Percentiles rank a stretch among this genome's conserved stretches.
These are phyloP conservation scores for Paragorgia papillata DNA, from an alignment of 92 coral and sea anemone species.

Conservation along the genomic window DNA sequence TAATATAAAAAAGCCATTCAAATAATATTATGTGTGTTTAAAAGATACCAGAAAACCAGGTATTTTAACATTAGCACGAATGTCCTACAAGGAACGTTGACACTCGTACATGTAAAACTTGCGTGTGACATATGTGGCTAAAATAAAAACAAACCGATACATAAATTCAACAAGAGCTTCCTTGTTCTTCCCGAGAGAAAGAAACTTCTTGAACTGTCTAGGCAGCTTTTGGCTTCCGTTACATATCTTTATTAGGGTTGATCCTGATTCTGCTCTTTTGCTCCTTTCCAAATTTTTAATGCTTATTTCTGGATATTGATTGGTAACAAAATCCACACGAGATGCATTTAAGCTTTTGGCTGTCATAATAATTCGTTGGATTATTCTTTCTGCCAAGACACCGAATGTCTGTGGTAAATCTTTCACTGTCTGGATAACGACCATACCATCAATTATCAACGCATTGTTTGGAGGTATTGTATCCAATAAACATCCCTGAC, in stretches of 20 bases:
- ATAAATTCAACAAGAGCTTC: conserved; percentile 46
- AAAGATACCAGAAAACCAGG: too few species aligned
- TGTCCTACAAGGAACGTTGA: too few species aligned
- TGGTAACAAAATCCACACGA: neutral
- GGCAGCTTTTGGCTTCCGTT: conserved; percentile 2
- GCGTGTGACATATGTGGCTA: too few species aligned
- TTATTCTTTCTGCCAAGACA: neutral
- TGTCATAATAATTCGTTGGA: neutral
- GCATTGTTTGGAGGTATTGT: too few species aligned
- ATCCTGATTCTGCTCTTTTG: conserved; percentile 30
- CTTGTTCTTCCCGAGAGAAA: conserved; percentile 30
- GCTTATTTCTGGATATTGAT: conserved; percentile 23
- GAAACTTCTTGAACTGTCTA: conserved; percentile 28
- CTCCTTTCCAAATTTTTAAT: conserved; percentile 62
- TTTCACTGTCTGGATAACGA: conserved; percentile 51
- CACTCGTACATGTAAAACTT: too few species aligned
- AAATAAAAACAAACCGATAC: conserved; percentile 24
- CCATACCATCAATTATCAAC: conserved; percentile 62
- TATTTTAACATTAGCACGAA: too few species aligned
- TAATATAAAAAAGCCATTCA: too few species aligned
- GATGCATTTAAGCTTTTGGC: neutral
- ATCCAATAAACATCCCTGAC: too few species aligned
- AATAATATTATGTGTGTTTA: too few species aligned
- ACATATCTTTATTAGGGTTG: conserved; percentile 20
- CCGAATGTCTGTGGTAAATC: neutral